A percentile compares a stretch with the other conserved stretches of the same genome.
phyloP scores from a whole-genome alignment of 2,888 invertebrate genomes.

The Drosophila ochracea region DNA sequence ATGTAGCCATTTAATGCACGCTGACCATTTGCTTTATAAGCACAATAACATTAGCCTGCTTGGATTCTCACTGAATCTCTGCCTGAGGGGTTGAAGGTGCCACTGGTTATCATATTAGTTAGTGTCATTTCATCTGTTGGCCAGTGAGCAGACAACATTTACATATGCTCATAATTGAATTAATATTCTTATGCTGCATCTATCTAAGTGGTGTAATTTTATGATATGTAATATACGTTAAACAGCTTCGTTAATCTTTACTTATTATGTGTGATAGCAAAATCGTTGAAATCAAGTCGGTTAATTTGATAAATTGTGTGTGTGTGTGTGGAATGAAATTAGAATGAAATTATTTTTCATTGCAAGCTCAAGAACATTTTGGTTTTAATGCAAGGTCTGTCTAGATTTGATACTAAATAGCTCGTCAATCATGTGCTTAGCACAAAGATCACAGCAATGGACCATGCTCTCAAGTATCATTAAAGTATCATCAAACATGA shows the following conservation, averaged over 20 bases:
- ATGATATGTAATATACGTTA: background rate
- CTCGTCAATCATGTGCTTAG: conserved; percentile 43
- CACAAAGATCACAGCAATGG: conserved; percentile 20
- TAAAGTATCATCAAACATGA: conserved; percentile 31
- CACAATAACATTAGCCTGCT: conserved; percentile 30
- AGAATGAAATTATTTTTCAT: background rate
- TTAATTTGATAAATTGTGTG: background rate
- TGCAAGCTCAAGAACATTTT: conserved; percentile 2
- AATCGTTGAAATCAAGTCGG: background rate
- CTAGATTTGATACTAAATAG: conserved; percentile 10
- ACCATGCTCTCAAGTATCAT: conserved; percentile 11
- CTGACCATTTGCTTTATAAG: conserved; percentile 45
- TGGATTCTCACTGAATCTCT: conserved; percentile 6
- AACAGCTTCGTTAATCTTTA: background rate
- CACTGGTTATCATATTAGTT: background rate
- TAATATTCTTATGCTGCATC: background rate
- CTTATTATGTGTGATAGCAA: background rate
- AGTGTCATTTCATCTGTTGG: conserved; percentile 1
- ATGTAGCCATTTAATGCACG: conserved; percentile 54
- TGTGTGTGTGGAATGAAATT: background rate
- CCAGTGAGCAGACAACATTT: background rate
- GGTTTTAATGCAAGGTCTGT: background rate
- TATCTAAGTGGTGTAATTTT: background rate
- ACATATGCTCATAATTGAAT: background rate
- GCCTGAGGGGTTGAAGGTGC: background rate